Evolutionary conservation across 2,113 vertebrate species (phyloP).

Genomic region (Jacana jacana): DNA sequence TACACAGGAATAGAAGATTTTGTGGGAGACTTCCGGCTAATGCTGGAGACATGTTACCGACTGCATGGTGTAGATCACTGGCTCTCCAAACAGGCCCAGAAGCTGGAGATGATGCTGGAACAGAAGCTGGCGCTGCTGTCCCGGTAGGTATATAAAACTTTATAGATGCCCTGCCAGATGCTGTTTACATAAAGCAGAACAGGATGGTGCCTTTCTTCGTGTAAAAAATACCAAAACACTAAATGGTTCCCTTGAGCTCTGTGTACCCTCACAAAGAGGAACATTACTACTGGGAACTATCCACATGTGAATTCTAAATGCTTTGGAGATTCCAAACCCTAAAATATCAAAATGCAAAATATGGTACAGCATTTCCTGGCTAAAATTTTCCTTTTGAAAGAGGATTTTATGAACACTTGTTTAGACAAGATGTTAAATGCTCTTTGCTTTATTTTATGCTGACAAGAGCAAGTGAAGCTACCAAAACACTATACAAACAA

Average conservation of each 20-base stretch:
- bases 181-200: background rate
- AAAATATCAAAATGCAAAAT: background rate
- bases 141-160: constrained; percentile 75
- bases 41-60: constrained; percentile 94
- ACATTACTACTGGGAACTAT: background rate
- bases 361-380: background rate
- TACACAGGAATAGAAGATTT: constrained; percentile 91
- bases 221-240: background rate
- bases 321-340: background rate
- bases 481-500: background rate
- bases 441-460: background rate
- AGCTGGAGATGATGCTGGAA: constrained; percentile 94
- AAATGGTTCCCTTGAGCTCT: background rate
- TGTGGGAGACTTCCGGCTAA: constrained; percentile 91
- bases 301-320: background rate
- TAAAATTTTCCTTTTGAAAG: background rate
- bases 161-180: too few relatives aligned
- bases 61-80: constrained; percentile 93
- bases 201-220: background rate
- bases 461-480: background rate
- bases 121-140: constrained; percentile 94
- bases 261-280: background rate
- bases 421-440: background rate
- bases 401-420: background rate
- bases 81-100: constrained; percentile 96